These are phyloP conservation scores for Indicator maculatus DNA, from an alignment of 2,113 vertebrate genomes.

Conservation along the genomic window DNA sequence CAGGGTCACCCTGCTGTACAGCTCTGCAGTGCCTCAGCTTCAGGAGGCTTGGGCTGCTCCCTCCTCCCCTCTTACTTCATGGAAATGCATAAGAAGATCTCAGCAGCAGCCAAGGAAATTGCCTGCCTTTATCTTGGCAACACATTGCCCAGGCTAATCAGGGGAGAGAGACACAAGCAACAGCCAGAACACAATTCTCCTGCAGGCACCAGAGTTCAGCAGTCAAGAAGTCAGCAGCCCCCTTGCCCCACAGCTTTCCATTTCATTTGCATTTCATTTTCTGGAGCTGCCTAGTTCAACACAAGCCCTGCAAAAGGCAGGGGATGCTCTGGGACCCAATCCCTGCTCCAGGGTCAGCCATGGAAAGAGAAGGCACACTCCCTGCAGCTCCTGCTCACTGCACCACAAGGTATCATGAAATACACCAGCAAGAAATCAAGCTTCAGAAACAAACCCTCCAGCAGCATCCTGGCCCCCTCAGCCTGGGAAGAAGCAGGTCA, in stretches of 20 bases:
- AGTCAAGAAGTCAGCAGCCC: not conserved
- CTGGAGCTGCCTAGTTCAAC: not conserved
- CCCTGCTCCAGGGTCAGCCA: not conserved
- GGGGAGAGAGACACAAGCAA: not conserved
- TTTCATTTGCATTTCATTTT: not conserved
- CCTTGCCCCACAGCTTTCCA: not conserved
- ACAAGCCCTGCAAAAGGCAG: not conserved
- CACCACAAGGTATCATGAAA: not conserved
- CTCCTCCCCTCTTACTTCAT: not conserved
- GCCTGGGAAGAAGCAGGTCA: not conserved
- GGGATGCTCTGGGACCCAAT: not conserved
- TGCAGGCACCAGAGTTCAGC: not conserved
- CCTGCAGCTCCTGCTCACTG: not conserved
- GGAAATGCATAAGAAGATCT: not conserved
- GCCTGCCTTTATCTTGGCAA: not conserved
- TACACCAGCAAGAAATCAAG: not conserved
- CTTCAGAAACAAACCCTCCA: not conserved
- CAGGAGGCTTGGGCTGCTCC: not conserved
- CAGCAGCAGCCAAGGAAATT: not conserved
- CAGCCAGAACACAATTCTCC: not conserved
- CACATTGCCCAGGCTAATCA: not conserved
- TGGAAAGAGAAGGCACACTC: not conserved
- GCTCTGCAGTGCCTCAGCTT: not conserved
- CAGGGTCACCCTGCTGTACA: not conserved
- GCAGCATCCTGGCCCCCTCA: not conserved